Base-by-base conservation (phyloP, 2,113 vertebrate genomes). In the Sakesphorus luctuosus region DNA sequence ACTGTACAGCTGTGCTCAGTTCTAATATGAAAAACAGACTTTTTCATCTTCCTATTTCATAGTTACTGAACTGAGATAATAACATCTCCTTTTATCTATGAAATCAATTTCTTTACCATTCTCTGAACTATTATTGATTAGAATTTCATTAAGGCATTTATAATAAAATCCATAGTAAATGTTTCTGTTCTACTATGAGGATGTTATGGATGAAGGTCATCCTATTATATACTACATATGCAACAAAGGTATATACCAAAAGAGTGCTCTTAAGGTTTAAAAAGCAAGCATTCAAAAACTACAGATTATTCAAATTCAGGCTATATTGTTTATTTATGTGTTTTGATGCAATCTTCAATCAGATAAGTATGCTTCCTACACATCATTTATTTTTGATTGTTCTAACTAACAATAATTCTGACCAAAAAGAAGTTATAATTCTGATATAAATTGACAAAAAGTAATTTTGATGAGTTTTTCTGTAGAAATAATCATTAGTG, bases 41-140 rank as follows among this genome's bases (percentile, higher is more conserved):
- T 98, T 98, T 97, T 98, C 97, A 97, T 98, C 98, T 98, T 98
- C 96, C 95, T 97, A 97, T 98, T 98, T 97, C 97, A 97, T 97
- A 97, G 97, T 97, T 98, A 97, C 97, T 98, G 97, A 97, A 95
- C 97, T 98, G 97, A 98, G 98, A 98, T 98, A 98, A 98, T 98
- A 97, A 97, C 97, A 93, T 98, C 96, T 96, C 97, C 93, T 92
- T 96, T 97, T 97, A 97, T 97, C 97, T 98, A 97, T 92, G 96
- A 98, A 98, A 97, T 98, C 97, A 96, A 68, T 97, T 97, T 96
- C 94, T 87, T 94, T 94, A 78, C 92, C 96, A 49, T 97, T 97
- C 96, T 97, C 88, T 93, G 91, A 98, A 98, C 97, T 96, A 94
- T 97, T 98, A 98, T 98, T 98, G 97, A 98, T 98, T 97, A 97